Base-by-base conservation (phyloP, 1,140 invertebrate species). In the Bicyclus anynana region DNA sequence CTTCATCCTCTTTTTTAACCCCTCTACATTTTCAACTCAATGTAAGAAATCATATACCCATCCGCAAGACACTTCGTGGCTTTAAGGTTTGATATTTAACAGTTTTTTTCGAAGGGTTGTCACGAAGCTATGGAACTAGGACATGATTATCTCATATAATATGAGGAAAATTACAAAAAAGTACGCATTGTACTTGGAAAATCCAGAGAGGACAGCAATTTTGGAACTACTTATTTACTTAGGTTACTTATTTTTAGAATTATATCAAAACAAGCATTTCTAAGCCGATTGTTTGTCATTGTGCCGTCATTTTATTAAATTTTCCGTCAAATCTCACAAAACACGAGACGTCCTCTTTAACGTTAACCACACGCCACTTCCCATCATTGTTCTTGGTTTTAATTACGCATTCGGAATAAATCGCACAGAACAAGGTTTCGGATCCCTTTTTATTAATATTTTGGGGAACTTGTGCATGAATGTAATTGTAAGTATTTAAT, bases 381-480 rank as follows among this genome's bases (percentile, higher is more conserved):
- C 35, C 42, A 42, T 53, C 44, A 33, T 53, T 59, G 57, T 59
- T 59, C 57, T 59, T 53, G 51, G 51, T 53, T 59, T 59, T 59
- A 59, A 59, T 59, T 59, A 59, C 44, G 57, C 40, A 27, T 53
- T 53, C 50, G 35, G 49, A 59, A 53, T 59, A 49, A 53, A 53
- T 53, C 51, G 5, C 33, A 37, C 20, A 51, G 29, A 51, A 21
- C 37, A 33, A 14, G 21, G 3, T 9, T 18, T 20, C 18, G 20
- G 40, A 20, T 44, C 40, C 40, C 40, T 20, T 44, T 44, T 20
- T 20, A 44, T 44, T 44, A 14, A 20, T 18, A 16, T 20, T 33
- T 33, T 44, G 40, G 20, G 17, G 10, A 20, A 44, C 40, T 18
- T 44, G 40, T 44, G 20, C 17, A 44, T 44, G 20, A 44, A 9